These are phyloP conservation scores for Polydesmus complanatus DNA, from an alignment of 2,888 invertebrate genomes.

Conservation along the genomic window DNA sequence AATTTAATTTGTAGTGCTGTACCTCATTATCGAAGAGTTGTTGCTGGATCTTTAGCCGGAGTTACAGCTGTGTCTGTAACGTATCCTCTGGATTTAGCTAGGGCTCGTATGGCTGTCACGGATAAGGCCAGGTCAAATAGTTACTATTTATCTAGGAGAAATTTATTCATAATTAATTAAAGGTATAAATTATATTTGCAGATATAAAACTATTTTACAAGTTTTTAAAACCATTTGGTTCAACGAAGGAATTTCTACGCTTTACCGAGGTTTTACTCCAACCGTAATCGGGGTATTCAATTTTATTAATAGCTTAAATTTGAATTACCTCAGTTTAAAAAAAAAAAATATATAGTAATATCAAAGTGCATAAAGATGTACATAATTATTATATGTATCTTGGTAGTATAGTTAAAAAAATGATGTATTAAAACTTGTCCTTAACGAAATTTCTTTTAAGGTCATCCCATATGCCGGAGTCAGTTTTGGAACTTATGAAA, in stretches of 20 bases:
- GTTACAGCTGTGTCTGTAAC: conserved; percentile 86
- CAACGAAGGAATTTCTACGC: conserved; percentile 58
- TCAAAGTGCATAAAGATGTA: too few species aligned
- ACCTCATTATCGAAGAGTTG: conserved; percentile 44
- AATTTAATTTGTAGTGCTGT: too few species aligned
- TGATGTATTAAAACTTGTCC: too few species aligned
- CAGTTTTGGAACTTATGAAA: conserved; percentile 94
- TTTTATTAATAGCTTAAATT: background rate
- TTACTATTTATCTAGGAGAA: conserved; percentile 24
- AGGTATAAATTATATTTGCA: conserved; percentile 25
- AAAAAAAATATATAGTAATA: too few species aligned
- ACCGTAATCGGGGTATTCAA: conserved; percentile 62
- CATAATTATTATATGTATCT: too few species aligned
- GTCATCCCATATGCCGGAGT: conserved; percentile 90
- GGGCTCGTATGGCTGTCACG: conserved; percentile 95
- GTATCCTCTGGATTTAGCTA: conserved; percentile 90
- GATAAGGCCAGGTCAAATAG: conserved; percentile 55
- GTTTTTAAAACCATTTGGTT: conserved; percentile 48
- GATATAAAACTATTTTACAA: conserved; percentile 33
- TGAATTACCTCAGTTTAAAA: too few species aligned
- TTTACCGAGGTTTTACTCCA: conserved; percentile 77
- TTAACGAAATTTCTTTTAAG: background rate
- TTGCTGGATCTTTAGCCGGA: conserved; percentile 90
- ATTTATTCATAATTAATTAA: conserved; percentile 41
- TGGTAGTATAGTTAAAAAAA: too few species aligned